Base-by-base conservation (phyloP, 2,797 vertebrate genomes). In the Ceryle rudis region DNA sequence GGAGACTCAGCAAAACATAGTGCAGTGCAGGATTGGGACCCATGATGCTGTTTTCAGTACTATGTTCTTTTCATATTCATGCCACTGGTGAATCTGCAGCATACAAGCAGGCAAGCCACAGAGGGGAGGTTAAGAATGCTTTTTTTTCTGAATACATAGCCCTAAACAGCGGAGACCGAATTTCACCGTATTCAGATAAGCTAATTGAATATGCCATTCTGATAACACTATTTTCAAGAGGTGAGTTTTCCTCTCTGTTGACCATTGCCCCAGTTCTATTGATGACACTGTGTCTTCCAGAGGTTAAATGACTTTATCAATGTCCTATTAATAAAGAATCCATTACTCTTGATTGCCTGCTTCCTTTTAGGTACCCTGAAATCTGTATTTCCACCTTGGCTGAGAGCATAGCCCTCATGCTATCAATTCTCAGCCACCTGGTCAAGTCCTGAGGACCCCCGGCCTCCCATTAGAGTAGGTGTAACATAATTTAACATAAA, bases 61-160 rank as follows among this genome's bases (percentile, higher is more conserved):
- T 74, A 23, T 89, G 60, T 17, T 89, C 71, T 75, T 91, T 55
- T 85, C 74, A 23, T 66, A 70, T 55, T 73, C 75, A 28, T 55
- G 25, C 71, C 61, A 47, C 4, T 22, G 74, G 55, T 92, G 84
- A 81, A 74, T 85, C 70, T 85, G 93, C 84, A 81, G 78, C 44
- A 13, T 71, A 74, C 55, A 66, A 74, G 47, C 47, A 81, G 74
- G 39, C 62, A 75, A 93, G 79, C 37, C 84, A 89, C 75, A 49
- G 60, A 81, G 79, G 62, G 57, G 37, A 91, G 49, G 54, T 64
- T 90, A 90, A 85, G 96, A 92, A 92, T 67, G 60, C 58, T 44
- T 82, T 31, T 31, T 29, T 49, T 86, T 58, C 81, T 72, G 74
- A 91, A 86, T 81, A 69, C 35, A 58, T 4, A 89, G 81, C 57